phyloP scores from a whole-genome alignment of 2,113 vertebrate genomes.

The Austrofundulus limnaeus region DNA sequence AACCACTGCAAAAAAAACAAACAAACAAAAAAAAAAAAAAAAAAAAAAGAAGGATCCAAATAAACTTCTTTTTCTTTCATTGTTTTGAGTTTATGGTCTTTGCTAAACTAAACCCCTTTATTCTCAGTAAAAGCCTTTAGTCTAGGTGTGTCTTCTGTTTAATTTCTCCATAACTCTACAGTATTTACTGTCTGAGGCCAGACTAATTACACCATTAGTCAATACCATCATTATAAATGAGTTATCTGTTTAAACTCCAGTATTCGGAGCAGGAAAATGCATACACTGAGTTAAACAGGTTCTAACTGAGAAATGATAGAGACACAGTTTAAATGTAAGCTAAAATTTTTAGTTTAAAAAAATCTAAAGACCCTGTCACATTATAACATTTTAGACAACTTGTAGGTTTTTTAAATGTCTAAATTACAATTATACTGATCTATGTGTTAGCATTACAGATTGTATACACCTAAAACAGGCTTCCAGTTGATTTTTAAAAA shows the following conservation, averaged over 20 bases:
- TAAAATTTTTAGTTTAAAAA: no score
- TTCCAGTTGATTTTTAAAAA: no score
- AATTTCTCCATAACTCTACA: slow-evolving; percentile 17
- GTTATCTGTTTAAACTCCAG: slow-evolving; percentile 7
- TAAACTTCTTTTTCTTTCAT: no score
- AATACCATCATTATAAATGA: slow-evolving; percentile 31
- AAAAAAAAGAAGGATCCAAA: not conserved
- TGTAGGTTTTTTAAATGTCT: no score
- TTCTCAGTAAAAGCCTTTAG: slow-evolving; percentile 16
- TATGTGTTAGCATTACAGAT: no score
- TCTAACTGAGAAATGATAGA: not conserved
- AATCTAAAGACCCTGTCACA: no score
- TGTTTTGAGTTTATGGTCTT: not conserved
- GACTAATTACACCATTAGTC: slow-evolving; percentile 6
- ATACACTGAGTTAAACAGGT: not conserved
- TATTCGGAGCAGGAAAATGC: not conserved
- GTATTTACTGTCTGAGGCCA: slow-evolving; percentile 8
- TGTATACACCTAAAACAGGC: no score
- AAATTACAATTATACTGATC: no score
- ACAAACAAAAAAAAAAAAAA: slow-evolving; percentile 5
- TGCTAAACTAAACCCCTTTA: slow-evolving; percentile 1
- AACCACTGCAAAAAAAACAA: slow-evolving; percentile 81
- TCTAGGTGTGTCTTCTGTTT: slow-evolving; percentile 15
- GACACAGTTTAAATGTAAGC: not conserved
- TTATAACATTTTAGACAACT: no score